phyloP scores from a whole-genome alignment of 1,140 invertebrate species.

The Ips typographus region DNA sequence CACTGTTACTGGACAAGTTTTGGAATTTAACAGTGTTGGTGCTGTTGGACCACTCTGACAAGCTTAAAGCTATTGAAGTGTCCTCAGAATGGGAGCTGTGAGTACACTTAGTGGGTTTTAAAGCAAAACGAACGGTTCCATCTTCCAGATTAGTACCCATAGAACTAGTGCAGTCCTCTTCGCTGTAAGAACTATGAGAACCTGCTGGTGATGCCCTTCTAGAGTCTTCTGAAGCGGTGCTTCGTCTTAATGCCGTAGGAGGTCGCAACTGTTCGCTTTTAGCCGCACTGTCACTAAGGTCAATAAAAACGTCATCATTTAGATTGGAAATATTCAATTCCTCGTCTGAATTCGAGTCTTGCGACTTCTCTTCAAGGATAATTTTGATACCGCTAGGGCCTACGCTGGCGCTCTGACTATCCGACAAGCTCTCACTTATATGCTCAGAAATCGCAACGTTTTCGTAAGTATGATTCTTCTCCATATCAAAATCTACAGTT shows the following conservation, averaged over 20 bases:
- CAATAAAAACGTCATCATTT: constrained; percentile 65
- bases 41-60: constrained; percentile 82
- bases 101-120: constrained; percentile 73
- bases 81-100: constrained; percentile 80
- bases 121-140: constrained; percentile 74
- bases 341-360: constrained; percentile 63
- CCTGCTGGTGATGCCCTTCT: constrained; percentile 55
- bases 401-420: constrained; percentile 47
- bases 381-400: constrained; percentile 50
- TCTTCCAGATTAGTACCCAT: constrained; percentile 70
- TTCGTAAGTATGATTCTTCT: constrained; percentile 51
- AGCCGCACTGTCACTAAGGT: constrained; percentile 36
- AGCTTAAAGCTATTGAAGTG: constrained; percentile 78
- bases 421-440: constrained; percentile 48
- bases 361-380: constrained; percentile 56
- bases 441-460: constrained; percentile 46
- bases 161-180: constrained; percentile 61
- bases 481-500: constrained; percentile 54
- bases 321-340: constrained; percentile 59
- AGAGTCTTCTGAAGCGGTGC: constrained; percentile 51
- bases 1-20: constrained; percentile 69
- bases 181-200: constrained; percentile 66
- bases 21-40: constrained; percentile 76
- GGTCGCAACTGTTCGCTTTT: constrained; percentile 47
- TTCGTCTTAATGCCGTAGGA: constrained; percentile 47